A percentile compares a stretch with the other conserved stretches of the same genome.
Conservation (phyloP, 2,797 vertebrate species). For the Enteromius argenteus region DNA sequence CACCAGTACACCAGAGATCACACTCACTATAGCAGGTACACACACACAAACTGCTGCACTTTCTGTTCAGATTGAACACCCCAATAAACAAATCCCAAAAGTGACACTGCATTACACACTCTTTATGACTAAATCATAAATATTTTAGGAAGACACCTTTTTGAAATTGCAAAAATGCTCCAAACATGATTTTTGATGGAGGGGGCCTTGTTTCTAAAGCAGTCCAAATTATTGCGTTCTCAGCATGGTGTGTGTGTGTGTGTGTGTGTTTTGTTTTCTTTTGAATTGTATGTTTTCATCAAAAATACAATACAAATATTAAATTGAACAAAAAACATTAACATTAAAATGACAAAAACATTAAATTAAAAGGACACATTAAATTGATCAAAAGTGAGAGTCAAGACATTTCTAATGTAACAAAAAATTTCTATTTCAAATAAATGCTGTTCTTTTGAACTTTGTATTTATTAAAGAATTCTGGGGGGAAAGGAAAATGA, state of each 20-base stretch:
- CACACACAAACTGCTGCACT: neutral
- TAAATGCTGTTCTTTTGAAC: neutral
- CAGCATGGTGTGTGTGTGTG: too few relatives aligned
- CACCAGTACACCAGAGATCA: constrained; percentile 92
- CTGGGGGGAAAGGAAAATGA: neutral
- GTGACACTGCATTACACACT: neutral
- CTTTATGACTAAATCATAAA: neutral
- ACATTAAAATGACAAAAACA: too few relatives aligned
- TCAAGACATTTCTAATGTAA: neutral
- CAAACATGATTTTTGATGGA: neutral
- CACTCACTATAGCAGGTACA: constrained; percentile 96
- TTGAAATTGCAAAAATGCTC: neutral
- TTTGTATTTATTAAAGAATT: neutral
- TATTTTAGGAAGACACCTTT: neutral
- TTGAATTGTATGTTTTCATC: too few relatives aligned
- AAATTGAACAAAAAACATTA: too few relatives aligned
- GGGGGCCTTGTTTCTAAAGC: neutral
- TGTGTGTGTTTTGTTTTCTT: too few relatives aligned
- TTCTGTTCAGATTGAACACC: neutral
- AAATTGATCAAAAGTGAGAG: neutral
- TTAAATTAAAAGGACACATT: neutral
- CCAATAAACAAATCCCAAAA: neutral
- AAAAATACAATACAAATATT: neutral
- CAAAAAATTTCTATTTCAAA: neutral
- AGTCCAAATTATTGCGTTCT: neutral